These are phyloP conservation scores for Pilophorus perplexus DNA, from an alignment of 2,888 invertebrate genomes.

Conservation along the genomic window DNA sequence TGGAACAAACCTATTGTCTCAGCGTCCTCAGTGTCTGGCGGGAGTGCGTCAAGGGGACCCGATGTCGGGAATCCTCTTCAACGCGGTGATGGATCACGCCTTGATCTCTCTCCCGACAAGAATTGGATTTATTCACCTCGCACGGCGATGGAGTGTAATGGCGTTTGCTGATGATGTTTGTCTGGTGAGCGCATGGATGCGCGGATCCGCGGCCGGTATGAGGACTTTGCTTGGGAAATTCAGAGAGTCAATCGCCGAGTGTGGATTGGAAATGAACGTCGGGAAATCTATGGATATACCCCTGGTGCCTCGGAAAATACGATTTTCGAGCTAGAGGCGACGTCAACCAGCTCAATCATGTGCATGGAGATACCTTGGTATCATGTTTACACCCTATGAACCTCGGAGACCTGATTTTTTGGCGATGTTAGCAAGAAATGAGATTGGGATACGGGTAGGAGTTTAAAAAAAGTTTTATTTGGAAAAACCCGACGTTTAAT, in stretches of 20 bases:
- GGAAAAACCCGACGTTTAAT: too few relatives aligned
- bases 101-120: too few relatives aligned
- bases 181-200: slow-evolving; percentile 38
- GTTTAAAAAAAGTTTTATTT: too few relatives aligned
- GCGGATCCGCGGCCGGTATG: neutral
- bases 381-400: neutral
- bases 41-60: too few relatives aligned
- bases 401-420: neutral
- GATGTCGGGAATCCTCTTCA: slow-evolving; percentile 44
- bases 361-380: neutral
- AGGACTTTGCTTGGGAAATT: neutral
- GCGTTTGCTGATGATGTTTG: slow-evolving; percentile 45
- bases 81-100: too few relatives aligned
- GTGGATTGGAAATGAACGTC: neutral
- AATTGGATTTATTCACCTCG: too few relatives aligned
- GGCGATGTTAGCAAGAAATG: too few relatives aligned
- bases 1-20: too few relatives aligned
- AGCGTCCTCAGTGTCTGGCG: too few relatives aligned
- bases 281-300: neutral
- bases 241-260: neutral
- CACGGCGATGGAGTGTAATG: slow-evolving; percentile 29
- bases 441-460: too few relatives aligned
- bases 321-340: neutral
- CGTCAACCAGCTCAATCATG: neutral
- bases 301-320: neutral